Evolutionary conservation across 2,113 vertebrate species (phyloP).

Genomic region (Ceyx cyanopectus): DNA sequence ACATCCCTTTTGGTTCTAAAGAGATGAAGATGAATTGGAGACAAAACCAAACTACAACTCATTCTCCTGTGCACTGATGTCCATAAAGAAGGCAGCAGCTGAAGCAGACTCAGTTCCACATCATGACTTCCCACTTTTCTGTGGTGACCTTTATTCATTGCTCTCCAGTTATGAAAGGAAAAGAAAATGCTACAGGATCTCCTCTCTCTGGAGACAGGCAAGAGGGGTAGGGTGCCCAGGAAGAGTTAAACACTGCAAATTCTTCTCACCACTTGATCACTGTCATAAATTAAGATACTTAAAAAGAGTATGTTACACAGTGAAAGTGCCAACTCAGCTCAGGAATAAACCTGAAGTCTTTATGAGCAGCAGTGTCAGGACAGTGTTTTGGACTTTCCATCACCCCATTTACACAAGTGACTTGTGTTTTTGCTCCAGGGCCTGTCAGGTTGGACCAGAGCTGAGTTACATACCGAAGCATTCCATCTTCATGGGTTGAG

Average conservation of each 20-base stretch:
- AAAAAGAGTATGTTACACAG: not conserved
- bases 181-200: not conserved
- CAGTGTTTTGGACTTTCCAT: not conserved
- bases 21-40: not conserved
- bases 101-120: not conserved
- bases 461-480: conserved; percentile 84
- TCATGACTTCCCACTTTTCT: not conserved
- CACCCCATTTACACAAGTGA: not conserved
- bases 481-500: conserved; percentile 92
- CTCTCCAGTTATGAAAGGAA: not conserved
- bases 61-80: not conserved
- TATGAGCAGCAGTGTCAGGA: not conserved
- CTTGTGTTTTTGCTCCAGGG: not conserved
- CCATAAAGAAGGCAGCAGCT: not conserved
- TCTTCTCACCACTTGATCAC: not conserved
- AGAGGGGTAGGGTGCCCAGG: not conserved
- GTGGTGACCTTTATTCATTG: not conserved
- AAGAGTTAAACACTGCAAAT: not conserved
- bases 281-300: not conserved
- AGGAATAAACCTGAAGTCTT: not conserved
- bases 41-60: not conserved
- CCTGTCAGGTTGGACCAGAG: not conserved
- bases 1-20: not conserved
- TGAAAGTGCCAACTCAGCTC: not conserved
- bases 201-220: not conserved